Evolutionary conservation across 2,797 vertebrate species (phyloP).

Genomic region (Chromis chromis): DNA sequence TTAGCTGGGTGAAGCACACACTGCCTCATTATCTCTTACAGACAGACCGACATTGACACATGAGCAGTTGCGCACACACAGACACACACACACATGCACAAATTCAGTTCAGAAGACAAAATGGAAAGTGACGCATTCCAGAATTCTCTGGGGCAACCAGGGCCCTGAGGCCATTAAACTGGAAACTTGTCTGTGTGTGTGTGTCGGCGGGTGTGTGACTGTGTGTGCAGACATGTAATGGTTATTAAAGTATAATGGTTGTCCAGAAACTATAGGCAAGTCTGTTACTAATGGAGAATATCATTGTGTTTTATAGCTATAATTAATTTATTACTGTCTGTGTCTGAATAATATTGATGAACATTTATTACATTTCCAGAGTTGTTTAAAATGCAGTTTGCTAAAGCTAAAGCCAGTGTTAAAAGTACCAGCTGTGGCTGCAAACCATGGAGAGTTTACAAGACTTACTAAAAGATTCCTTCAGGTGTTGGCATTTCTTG

Average conservation of each 20-base stretch:
- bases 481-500: neutral
- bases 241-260: constrained; percentile 2
- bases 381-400: neutral
- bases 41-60: constrained; percentile 48
- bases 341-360: neutral
- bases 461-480: neutral
- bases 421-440: neutral
- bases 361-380: neutral
- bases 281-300: constrained; percentile 1
- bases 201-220: constrained; percentile 3
- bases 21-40: constrained; percentile 63
- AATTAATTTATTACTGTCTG: neutral
- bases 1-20: constrained; percentile 52
- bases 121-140: constrained; percentile 50
- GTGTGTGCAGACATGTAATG: neutral
- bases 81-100: constrained; percentile 2
- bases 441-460: neutral
- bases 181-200: constrained; percentile 18
- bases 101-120: constrained; percentile 31
- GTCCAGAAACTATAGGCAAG: neutral
- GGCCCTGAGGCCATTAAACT: constrained; percentile 45
- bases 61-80: neutral
- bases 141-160: constrained; percentile 31
- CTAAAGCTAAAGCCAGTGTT: neutral
- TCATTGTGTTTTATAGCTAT: no score